Conservation (phyloP, 2,797 vertebrate species). For the Pangasius djambal region DNA sequence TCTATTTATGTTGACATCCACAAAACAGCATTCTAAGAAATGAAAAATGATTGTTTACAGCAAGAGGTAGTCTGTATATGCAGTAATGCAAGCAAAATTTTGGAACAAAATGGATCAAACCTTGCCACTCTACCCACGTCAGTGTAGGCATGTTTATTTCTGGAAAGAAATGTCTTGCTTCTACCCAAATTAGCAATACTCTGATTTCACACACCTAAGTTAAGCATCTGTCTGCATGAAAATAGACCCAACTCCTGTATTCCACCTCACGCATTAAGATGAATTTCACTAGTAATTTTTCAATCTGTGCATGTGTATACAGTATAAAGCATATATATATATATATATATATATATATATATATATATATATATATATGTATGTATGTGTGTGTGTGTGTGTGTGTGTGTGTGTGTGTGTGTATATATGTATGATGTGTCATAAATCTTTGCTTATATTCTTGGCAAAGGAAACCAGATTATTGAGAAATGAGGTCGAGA, state of each 20-base stretch:
- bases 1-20: slow-evolving; percentile 2
- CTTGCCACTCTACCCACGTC: neutral
- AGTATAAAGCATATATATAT: neutral
- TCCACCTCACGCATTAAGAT: neutral
- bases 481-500: neutral
- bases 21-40: neutral
- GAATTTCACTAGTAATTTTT: neutral
- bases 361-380: neutral
- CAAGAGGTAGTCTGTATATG: neutral
- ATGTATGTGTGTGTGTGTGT: neutral
- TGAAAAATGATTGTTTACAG: neutral
- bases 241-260: slow-evolving; percentile 7
- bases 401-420: neutral
- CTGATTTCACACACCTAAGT: slow-evolving; percentile 6
- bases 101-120: neutral
- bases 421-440: neutral
- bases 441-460: neutral
- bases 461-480: slow-evolving; percentile 2
- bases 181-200: neutral
- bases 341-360: neutral
- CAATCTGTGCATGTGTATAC: neutral
- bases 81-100: slow-evolving; percentile 2
- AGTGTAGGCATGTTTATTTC: neutral
- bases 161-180: slow-evolving; percentile 5
- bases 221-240: slow-evolving; percentile 5